A percentile compares a stretch with the other conserved stretches of the same genome.
Conservation (phyloP, 2,113 vertebrate species). For the Naja naja region DNA sequence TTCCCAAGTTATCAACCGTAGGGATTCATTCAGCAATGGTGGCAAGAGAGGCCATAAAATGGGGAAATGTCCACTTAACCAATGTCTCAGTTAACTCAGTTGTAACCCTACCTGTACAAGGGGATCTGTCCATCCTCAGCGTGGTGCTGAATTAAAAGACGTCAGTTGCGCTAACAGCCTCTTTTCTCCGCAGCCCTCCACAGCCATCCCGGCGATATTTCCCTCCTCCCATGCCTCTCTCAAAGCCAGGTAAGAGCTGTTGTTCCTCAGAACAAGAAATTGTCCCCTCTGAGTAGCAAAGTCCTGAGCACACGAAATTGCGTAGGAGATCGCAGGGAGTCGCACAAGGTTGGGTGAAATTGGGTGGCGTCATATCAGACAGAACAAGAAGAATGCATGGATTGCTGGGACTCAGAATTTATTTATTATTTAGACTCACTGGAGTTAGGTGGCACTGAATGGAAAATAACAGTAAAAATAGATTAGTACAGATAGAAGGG, state of each 20-base stretch:
- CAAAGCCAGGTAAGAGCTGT: conserved; percentile 85
- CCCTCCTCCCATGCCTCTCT: conserved; percentile 95
- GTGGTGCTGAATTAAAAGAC: too few species aligned
- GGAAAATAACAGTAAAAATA: background rate
- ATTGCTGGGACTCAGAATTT: background rate
- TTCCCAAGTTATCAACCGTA: too few species aligned
- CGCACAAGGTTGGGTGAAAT: background rate
- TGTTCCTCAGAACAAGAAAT: background rate
- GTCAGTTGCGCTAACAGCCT: background rate
- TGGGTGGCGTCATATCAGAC: background rate
- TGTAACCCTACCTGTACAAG: background rate
- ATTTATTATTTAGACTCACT: too few species aligned
- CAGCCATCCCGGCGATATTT: conserved; percentile 89
- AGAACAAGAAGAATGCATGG: background rate
- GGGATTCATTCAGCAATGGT: background rate
- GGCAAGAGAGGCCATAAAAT: background rate
- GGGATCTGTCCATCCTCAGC: background rate
- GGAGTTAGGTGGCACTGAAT: too few species aligned
- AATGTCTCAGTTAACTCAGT: background rate
- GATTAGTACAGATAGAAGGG: background rate
- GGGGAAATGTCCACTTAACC: background rate
- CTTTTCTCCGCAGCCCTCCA: conserved; percentile 76
- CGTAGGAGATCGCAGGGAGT: background rate
- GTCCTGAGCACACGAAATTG: background rate
- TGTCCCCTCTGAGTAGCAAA: background rate